A percentile compares a stretch with the other conserved stretches of the same genome.
phyloP scores from a whole-genome alignment of 1,140 invertebrate genomes.

The Brachionus koreanus region DNA sequence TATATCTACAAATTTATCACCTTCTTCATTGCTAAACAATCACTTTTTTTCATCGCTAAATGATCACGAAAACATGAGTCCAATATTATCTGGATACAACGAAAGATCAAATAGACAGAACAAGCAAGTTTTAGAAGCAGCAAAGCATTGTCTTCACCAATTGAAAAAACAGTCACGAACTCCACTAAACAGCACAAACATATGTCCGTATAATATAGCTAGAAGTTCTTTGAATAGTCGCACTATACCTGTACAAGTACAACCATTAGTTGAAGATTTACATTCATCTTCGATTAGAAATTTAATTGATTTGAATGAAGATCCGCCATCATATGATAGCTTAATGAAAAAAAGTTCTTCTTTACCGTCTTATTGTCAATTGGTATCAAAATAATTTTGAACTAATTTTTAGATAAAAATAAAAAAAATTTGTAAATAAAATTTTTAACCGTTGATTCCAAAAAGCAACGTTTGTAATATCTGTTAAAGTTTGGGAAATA shows the following conservation, averaged over 20 bases:
- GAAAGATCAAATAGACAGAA: background rate
- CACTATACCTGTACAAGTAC: background rate
- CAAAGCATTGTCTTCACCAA: slow-evolving; percentile 9
- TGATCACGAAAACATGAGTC: background rate
- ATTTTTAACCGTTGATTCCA: no score
- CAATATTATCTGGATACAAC: background rate
- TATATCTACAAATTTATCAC: background rate
- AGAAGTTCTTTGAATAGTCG: background rate
- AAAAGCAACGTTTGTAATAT: no score
- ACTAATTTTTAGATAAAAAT: background rate
- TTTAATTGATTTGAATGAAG: background rate
- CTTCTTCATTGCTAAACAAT: background rate
- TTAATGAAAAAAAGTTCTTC: slow-evolving; percentile 32
- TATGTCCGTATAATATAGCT: background rate
- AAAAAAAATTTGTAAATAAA: background rate
- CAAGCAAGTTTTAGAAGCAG: background rate
- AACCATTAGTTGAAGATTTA: background rate
- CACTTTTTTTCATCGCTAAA: slow-evolving; percentile 19
- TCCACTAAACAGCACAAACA: background rate
- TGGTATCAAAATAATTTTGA: background rate
- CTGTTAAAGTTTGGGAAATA: no score
- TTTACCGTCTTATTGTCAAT: slow-evolving; percentile 8
- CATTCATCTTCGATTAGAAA: slow-evolving; percentile 2
- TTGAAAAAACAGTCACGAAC: background rate
- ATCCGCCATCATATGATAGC: slow-evolving; percentile 4